phyloP scores from a whole-genome alignment of 2,113 vertebrate genomes.

The Chelonoidis abingdonii region DNA sequence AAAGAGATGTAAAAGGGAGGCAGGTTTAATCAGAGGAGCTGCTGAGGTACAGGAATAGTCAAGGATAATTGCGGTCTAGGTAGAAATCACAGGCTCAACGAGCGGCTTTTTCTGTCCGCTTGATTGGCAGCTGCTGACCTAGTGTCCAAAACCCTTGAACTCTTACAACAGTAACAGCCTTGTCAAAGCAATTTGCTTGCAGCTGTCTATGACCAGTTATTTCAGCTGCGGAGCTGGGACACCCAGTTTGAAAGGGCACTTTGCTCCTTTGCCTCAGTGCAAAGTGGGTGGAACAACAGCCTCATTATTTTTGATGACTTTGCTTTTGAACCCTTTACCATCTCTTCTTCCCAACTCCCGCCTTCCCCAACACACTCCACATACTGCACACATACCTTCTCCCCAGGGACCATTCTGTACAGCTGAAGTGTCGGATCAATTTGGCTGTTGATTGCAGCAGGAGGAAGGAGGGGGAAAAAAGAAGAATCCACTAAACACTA shows the following conservation, averaged over 20 bases:
- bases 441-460: conserved; percentile 55
- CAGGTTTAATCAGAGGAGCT: conserved; percentile 88
- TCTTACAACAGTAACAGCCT: conserved; percentile 79
- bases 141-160: conserved; percentile 85
- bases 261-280: conserved; percentile 62
- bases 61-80: conserved; percentile 86
- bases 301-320: conserved; percentile 81
- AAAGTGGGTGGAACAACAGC: conserved; percentile 73
- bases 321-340: conserved; percentile 72
- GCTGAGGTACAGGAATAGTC: conserved; percentile 85
- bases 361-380: background rate
- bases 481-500: background rate
- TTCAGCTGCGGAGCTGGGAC: conserved; percentile 75
- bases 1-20: conserved; percentile 90
- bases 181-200: conserved; percentile 86
- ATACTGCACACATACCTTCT: background rate
- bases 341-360: background rate
- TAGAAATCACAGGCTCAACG: conserved; percentile 86
- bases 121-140: conserved; percentile 88
- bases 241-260: conserved; percentile 73
- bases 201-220: conserved; percentile 80
- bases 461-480: background rate
- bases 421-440: conserved; percentile 64
- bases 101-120: conserved; percentile 80
- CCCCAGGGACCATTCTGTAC: conserved; percentile 37